Base-by-base conservation (phyloP, 1,140 invertebrate genomes). In the Hyles vespertilio region DNA sequence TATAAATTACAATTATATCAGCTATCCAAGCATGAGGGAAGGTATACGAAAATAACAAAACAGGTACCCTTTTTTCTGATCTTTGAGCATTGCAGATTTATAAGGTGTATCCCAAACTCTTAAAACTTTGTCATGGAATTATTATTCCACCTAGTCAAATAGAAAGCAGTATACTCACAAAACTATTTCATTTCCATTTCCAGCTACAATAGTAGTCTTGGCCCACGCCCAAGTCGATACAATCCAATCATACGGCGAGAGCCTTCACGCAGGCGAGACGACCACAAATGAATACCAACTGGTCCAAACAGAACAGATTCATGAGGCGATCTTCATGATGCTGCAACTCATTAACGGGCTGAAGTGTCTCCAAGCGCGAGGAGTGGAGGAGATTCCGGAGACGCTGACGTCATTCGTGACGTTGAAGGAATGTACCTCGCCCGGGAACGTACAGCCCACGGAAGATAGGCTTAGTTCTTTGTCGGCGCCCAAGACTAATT, bases 331-430 rank as follows among this genome's bases (percentile, higher is more conserved):
- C 51, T 95, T 97, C 72, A 91, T 96, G 44, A 90, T 96, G 79
- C 87, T 96, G 50, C 95, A 97, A 78, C 86, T 96, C 46, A 93
- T 96, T 2, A 95, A 94, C 61, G 94, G 94, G 0, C 82, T 96
- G 47, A 96, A 96, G 77, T 93, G 92, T 70, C 89, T 97, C n/a
- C 95, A 96, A 78, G 94, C 95, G 3, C 92, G 95, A 58, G 95
- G 95, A 3, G 92, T 96, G 12, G 95, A 96, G 72, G 94, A 96
- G 70, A 90, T 94, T 9, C 91, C 94, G 0, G 87, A 92, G 32
- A 92, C 91, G 60, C 73, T 96, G 40, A 92, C 91, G 40, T 92
- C 93, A 49, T 92, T 94, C 61, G 90, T 94, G 0, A 87, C 93
- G 2, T 88, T 92, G 52, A 89, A 90, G 52, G 91, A 93, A n/a